Percentiles rank a stretch among this genome's conserved stretches.
These are phyloP conservation scores for Heterotilapia buettikoferi DNA, from an alignment of 2,113 vertebrate species.

Conservation along the genomic window DNA sequence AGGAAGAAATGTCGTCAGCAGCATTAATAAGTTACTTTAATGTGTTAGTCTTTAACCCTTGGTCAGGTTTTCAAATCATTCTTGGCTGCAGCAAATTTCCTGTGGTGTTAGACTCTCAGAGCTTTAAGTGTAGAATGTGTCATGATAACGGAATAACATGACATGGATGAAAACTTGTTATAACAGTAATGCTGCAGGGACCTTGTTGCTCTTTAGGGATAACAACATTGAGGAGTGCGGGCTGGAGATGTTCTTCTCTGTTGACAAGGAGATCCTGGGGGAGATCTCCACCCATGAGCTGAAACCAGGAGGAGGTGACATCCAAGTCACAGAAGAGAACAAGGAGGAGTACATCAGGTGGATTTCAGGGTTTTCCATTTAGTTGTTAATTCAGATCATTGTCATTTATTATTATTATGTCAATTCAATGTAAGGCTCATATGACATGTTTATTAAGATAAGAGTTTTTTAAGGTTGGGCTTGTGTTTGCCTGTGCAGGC, in stretches of 20 bases:
- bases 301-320: slow-evolving; percentile 87
- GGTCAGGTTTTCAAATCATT: background rate
- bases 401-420: background rate
- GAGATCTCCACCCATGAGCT: slow-evolving; percentile 95
- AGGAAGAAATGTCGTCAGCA: background rate
- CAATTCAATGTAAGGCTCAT: background rate
- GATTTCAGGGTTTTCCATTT: background rate
- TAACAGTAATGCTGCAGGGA: background rate
- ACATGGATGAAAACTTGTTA: background rate
- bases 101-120: background rate
- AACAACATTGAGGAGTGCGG: slow-evolving; percentile 90
- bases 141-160: background rate
- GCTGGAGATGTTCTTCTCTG: slow-evolving; percentile 98
- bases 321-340: slow-evolving; percentile 96
- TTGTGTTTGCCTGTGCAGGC: slow-evolving; percentile 59
- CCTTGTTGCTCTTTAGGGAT: slow-evolving; percentile 27
- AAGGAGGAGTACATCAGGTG: slow-evolving; percentile 98
- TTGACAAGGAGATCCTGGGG: slow-evolving; percentile 96
- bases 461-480: background rate
- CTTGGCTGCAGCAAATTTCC: background rate
- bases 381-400: background rate
- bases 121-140: background rate
- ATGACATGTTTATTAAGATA: background rate
- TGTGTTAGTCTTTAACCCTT: background rate
- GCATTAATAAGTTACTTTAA: background rate